Evolutionary conservation across 1,140 invertebrate species (phyloP).

Genomic region (Batillaria attramentaria): DNA sequence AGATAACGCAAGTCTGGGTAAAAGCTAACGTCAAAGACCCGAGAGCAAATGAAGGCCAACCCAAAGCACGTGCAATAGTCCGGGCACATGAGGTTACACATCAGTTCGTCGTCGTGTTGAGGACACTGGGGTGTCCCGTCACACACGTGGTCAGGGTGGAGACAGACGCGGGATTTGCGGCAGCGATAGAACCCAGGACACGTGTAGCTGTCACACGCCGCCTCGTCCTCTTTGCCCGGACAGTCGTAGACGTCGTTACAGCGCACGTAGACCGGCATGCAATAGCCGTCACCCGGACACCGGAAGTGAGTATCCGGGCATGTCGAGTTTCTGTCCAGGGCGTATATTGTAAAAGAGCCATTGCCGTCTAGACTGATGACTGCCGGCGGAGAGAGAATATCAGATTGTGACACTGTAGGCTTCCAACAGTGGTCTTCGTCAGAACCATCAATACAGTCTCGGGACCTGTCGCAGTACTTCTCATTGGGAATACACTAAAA

Average conservation of each 20-base stretch:
- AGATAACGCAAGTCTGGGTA: slow-evolving; percentile 25
- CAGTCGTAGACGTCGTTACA: slow-evolving; percentile 38
- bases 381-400: not conserved
- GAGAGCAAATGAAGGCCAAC: slow-evolving; percentile 25
- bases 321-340: not conserved
- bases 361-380: not conserved
- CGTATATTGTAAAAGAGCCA: not conserved
- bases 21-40: not conserved
- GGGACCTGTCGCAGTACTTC: not conserved
- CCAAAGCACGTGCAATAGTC: slow-evolving; percentile 24
- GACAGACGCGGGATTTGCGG: slow-evolving; percentile 21
- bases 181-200: slow-evolving; percentile 31
- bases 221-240: slow-evolving; percentile 29
- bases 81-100: slow-evolving; percentile 34
- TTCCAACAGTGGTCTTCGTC: not conserved
- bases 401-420: not conserved
- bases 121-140: slow-evolving; percentile 37
- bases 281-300: slow-evolving; percentile 18
- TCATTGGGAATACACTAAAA: not conserved
- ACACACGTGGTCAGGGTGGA: slow-evolving; percentile 31
- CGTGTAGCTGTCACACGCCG: not conserved
- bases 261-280: slow-evolving; percentile 32
- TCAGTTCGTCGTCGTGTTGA: slow-evolving; percentile 32
- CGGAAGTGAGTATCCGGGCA: slow-evolving; percentile 30
- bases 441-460: not conserved